A percentile compares a stretch with the other conserved stretches of the same genome.
Evolutionary conservation across 1,140 invertebrate genomes (phyloP).

Genomic region (Episyrphus balteatus): DNA sequence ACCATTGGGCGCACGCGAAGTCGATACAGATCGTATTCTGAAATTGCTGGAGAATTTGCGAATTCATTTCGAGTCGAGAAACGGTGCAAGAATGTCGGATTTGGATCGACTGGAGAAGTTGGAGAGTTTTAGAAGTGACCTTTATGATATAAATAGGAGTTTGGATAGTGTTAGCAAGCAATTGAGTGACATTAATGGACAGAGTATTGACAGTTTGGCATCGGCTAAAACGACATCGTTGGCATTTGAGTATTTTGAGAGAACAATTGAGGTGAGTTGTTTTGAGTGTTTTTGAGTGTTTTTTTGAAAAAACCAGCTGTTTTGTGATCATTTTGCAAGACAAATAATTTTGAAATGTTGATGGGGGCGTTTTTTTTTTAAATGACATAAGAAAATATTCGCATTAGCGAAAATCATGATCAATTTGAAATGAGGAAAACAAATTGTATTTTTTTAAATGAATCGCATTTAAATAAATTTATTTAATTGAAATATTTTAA

Average conservation of each 20-base stretch:
- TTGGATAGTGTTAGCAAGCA: slow-evolving; percentile 55
- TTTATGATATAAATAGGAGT: slow-evolving; percentile 61
- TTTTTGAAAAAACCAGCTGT: too few relatives aligned
- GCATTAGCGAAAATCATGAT: too few relatives aligned
- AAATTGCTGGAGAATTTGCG: slow-evolving; percentile 44
- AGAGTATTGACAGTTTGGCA: slow-evolving; percentile 60
- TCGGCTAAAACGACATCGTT: slow-evolving; percentile 56
- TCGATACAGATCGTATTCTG: slow-evolving; percentile 60
- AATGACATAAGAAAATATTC: too few relatives aligned
- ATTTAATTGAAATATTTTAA: too few relatives aligned
- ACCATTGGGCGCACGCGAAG: slow-evolving; percentile 49
- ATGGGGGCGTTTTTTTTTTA: too few relatives aligned
- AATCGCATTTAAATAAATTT: too few relatives aligned
- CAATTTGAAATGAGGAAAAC: too few relatives aligned
- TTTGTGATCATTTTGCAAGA: too few relatives aligned
- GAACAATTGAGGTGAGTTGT: slow-evolving; percentile 58
- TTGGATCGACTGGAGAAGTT: slow-evolving; percentile 50
- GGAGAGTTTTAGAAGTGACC: slow-evolving; percentile 48
- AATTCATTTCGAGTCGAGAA: slow-evolving; percentile 32
- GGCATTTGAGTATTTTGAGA: slow-evolving; percentile 67
- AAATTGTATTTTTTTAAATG: too few relatives aligned
- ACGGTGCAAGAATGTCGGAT: slow-evolving; percentile 50
- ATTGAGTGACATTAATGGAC: slow-evolving; percentile 48
- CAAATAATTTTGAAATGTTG: too few relatives aligned
- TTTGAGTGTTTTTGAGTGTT: background rate